Conservation (phyloP, 2,888 invertebrate species). For the Dynastes tityus region DNA sequence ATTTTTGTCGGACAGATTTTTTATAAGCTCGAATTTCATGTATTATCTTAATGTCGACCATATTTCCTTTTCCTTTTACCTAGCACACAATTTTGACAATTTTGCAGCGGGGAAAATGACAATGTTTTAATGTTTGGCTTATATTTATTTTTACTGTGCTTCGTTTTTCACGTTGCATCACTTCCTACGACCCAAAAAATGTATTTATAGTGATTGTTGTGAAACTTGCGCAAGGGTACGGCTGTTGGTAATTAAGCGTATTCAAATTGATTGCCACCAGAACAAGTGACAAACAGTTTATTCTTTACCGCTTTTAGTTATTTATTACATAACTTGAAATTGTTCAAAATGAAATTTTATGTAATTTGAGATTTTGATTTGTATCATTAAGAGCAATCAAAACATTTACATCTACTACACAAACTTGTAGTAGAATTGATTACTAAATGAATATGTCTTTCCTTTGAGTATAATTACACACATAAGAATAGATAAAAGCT, state of each 20-base stretch:
- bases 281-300: constrained; percentile 10
- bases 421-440: no score
- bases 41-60: neutral
- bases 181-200: constrained; percentile 43
- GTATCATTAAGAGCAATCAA: no score
- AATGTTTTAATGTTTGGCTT: constrained; percentile 22
- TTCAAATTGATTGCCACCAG: constrained; percentile 32
- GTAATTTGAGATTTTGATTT: no score
- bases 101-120: neutral
- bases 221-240: constrained; percentile 37
- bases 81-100: constrained; percentile 23
- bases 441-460: no score
- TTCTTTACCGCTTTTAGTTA: constrained; percentile 1
- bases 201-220: constrained; percentile 46
- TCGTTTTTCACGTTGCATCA: constrained; percentile 37
- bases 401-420: no score
- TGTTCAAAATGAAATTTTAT: neutral
- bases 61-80: neutral
- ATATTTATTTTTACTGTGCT: constrained; percentile 41
- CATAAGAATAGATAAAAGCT: no score
- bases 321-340: constrained; percentile 5
- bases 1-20: no score
- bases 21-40: no score
- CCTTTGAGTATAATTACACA: no score
- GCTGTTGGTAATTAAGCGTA: constrained; percentile 32